phyloP scores from a whole-genome alignment of 1,140 invertebrate species.

The Hetaerina americana region DNA sequence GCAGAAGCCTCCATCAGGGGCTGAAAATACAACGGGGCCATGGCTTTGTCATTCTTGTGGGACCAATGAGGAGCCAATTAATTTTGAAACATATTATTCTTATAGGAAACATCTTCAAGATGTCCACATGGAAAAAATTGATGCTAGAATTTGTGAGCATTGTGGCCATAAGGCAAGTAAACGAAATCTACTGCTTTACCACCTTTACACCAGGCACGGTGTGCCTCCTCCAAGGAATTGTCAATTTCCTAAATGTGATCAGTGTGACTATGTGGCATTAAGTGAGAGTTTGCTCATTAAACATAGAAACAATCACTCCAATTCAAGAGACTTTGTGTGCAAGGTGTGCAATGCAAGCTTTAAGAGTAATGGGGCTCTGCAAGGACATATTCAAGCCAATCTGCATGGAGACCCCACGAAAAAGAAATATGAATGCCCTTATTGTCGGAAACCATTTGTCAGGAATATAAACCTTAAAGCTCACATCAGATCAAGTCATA shows the following conservation, averaged over 20 bases:
- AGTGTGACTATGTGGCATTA: slow-evolving; percentile 59
- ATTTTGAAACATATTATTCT: slow-evolving; percentile 60
- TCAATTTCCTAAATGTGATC: slow-evolving; percentile 59
- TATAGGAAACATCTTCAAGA: slow-evolving; percentile 71
- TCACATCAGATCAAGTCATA: slow-evolving; percentile 48
- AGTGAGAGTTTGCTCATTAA: slow-evolving; percentile 48
- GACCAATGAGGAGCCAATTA: slow-evolving; percentile 44
- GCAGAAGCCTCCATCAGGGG: slow-evolving; percentile 19
- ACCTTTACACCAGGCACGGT: slow-evolving; percentile 66
- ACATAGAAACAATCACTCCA: slow-evolving; percentile 32
- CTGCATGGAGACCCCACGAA: slow-evolving; percentile 35
- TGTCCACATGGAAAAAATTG: slow-evolving; percentile 64
- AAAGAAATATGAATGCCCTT: slow-evolving; percentile 45
- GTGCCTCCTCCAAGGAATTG: slow-evolving; percentile 52
- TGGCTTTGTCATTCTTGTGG: slow-evolving; percentile 54
- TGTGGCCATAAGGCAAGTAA: slow-evolving; percentile 65
- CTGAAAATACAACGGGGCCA: slow-evolving; percentile 35
- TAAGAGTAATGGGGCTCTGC: slow-evolving; percentile 31
- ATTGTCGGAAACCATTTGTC: slow-evolving; percentile 49
- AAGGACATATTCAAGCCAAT: slow-evolving; percentile 38
- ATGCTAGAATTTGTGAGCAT: slow-evolving; percentile 66
- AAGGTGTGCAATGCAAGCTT: slow-evolving; percentile 37
- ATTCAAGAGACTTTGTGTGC: slow-evolving; percentile 22
- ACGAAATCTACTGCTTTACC: slow-evolving; percentile 61
- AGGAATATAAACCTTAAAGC: slow-evolving; percentile 48